Percentiles rank a stretch among this genome's conserved stretches.
Evolutionary conservation across 1,140 invertebrate genomes (phyloP).

Genomic region (Colletes gigas): DNA sequence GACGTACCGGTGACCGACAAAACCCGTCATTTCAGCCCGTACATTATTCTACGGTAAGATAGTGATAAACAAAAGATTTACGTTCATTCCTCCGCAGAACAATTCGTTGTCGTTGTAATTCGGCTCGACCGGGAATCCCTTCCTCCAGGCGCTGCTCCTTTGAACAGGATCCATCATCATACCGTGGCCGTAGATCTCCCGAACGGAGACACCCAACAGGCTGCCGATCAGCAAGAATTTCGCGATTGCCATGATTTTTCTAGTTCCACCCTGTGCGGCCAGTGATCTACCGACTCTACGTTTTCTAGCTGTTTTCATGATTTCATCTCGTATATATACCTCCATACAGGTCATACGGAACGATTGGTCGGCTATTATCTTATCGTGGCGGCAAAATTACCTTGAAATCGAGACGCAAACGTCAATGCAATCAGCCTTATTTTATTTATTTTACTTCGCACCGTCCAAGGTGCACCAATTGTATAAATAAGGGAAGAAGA

Average conservation of each 20-base stretch:
- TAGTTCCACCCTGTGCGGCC: not conserved
- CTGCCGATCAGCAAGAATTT: constrained; percentile 25
- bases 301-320: not conserved
- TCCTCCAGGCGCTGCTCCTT: constrained; percentile 86
- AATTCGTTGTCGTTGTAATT: constrained; percentile 87
- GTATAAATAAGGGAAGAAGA: too few relatives aligned
- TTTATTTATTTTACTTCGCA: too few relatives aligned
- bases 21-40: too few relatives aligned
- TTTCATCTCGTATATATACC: not conserved
- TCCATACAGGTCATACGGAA: not conserved
- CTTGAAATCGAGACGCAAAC: not conserved
- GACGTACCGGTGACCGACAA: too few relatives aligned
- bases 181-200: constrained; percentile 83
- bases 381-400: too few relatives aligned
- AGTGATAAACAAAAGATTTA: constrained; percentile 8
- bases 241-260: constrained; percentile 5
- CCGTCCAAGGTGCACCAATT: too few relatives aligned
- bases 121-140: constrained; percentile 87
- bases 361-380: not conserved
- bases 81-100: constrained; percentile 84
- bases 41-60: too few relatives aligned
- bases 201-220: constrained; percentile 35
- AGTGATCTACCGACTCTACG: not conserved
- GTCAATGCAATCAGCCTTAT: too few relatives aligned
- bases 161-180: constrained; percentile 86